A percentile compares a stretch with the other conserved stretches of the same genome.
phyloP scores from a whole-genome alignment of 2,888 invertebrate genomes.

The Ischnura elegans region DNA sequence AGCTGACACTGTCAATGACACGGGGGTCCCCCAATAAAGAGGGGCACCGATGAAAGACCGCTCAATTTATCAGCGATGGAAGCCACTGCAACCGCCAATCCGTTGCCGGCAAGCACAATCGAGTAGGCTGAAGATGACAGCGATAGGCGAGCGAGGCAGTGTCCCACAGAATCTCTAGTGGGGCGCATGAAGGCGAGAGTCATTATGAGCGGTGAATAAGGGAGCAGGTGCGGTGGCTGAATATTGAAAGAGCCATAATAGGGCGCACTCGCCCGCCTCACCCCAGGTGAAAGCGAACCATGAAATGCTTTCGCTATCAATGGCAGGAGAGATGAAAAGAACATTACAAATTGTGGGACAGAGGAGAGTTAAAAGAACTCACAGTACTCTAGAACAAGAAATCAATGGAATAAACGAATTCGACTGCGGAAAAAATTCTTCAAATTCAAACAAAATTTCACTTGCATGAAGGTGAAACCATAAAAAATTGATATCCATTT shows the following conservation, averaged over 20 bases:
- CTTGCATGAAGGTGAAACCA: too few species aligned
- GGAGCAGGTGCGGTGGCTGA: conserved; percentile 43
- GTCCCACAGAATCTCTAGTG: background rate
- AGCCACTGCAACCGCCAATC: background rate
- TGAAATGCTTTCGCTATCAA: background rate
- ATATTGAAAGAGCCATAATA: conserved; percentile 33
- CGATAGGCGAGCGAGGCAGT: background rate
- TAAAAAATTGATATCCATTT: too few species aligned
- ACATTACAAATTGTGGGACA: background rate
- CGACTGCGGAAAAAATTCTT: too few species aligned
- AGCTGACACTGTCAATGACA: too few species aligned
- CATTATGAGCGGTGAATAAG: background rate
- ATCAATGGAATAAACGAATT: too few species aligned
- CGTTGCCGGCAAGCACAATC: too few species aligned
- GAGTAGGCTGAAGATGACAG: background rate
- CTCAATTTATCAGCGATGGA: background rate
- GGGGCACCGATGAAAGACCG: background rate
- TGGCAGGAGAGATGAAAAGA: background rate
- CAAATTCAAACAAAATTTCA: too few species aligned
- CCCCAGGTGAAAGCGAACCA: background rate
- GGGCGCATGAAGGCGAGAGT: background rate
- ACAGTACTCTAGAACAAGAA: too few species aligned
- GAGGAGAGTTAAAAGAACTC: background rate
- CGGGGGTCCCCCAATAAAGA: background rate
- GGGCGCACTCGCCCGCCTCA: background rate